phyloP scores from a whole-genome alignment of 2,888 invertebrate genomes.

The Nephrotoma flavescens region DNA sequence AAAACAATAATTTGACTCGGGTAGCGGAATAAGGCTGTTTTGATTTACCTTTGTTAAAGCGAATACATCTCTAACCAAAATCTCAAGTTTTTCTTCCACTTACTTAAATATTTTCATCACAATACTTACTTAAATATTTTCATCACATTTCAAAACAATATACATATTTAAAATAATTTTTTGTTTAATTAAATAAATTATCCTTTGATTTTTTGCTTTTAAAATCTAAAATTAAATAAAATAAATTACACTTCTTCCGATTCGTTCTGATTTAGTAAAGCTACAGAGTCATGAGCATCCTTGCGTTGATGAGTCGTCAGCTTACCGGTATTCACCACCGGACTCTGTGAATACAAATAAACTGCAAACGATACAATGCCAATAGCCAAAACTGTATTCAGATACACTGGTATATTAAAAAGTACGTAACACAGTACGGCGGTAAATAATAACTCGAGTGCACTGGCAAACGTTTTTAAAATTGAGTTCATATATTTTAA shows the following conservation, averaged over 20 bases:
- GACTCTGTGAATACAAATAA: constrained; percentile 77
- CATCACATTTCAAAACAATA: no score
- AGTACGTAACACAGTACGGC: constrained; percentile 75
- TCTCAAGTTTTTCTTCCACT: no score
- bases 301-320: not conserved
- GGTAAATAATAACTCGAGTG: constrained; percentile 79
- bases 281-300: not conserved
- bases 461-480: constrained; percentile 89
- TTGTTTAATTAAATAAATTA: not conserved
- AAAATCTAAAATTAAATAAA: not conserved
- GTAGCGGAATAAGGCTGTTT: no score
- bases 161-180: not conserved
- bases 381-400: constrained; percentile 70
- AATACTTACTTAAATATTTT: no score
- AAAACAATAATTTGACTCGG: no score
- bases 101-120: no score
- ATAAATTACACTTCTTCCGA: not conserved
- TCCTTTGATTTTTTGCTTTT: not conserved
- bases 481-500: constrained; percentile 87
- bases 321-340: constrained; percentile 47
- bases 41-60: no score
- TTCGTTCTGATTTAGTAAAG: not conserved
- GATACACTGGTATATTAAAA: constrained; percentile 70
- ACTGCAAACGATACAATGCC: constrained; percentile 69
- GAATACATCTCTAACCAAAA: no score